Evolutionary conservation across 2,888 invertebrate genomes (phyloP).

Genomic region (Melangyna quadrimaculata): DNA sequence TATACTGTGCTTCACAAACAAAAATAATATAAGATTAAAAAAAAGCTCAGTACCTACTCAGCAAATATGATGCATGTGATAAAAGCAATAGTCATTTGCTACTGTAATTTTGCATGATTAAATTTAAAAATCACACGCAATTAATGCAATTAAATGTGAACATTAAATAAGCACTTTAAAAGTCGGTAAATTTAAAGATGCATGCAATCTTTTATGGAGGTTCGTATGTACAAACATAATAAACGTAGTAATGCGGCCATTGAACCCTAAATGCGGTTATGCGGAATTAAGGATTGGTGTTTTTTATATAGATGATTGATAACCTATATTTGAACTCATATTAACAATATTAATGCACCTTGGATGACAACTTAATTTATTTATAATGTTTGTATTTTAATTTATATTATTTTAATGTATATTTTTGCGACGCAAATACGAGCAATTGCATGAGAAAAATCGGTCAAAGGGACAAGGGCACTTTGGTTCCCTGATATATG

Average conservation of each 20-base stretch:
- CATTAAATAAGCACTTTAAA: constrained; percentile 28
- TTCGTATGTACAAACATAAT: not conserved
- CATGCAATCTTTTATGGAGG: constrained; percentile 8
- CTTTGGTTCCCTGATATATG: too few species aligned
- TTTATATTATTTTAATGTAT: too few species aligned
- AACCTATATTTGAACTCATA: not conserved
- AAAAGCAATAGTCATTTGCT: constrained; percentile 55
- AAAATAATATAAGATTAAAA: too few species aligned
- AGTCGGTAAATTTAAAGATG: not conserved
- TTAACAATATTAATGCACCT: not conserved
- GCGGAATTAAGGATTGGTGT: not conserved
- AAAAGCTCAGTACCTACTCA: too few species aligned
- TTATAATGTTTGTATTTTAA: not conserved
- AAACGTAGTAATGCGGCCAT: not conserved
- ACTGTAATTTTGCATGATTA: constrained; percentile 52
- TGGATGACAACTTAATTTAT: not conserved
- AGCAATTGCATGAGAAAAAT: too few species aligned
- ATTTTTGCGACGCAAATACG: too few species aligned
- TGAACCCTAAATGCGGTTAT: not conserved
- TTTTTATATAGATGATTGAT: too few species aligned
- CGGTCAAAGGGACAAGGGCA: too few species aligned
- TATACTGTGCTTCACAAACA: too few species aligned
- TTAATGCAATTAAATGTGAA: constrained; percentile 30
- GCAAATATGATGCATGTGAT: constrained; percentile 40
- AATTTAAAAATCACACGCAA: constrained; percentile 58